Evolutionary conservation across 2,797 vertebrate genomes (phyloP).

Genomic region (Garrulus glandarius): DNA sequence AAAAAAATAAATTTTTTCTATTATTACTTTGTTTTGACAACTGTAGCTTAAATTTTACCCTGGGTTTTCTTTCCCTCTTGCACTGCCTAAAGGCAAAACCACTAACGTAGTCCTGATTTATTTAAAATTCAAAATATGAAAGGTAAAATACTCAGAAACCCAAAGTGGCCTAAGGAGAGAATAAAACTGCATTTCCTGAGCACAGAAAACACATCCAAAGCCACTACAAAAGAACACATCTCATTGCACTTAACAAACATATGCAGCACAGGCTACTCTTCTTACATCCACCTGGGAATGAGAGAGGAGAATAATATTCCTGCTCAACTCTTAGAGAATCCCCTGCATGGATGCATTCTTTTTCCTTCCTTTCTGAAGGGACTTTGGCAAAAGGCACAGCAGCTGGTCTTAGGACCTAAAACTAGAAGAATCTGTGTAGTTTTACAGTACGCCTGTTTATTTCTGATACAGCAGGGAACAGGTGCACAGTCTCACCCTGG

Average conservation of each 20-base stretch:
- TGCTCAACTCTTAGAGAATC: background rate
- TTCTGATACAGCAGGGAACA: background rate
- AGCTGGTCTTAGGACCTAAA: background rate
- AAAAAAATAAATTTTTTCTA: background rate
- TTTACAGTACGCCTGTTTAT: background rate
- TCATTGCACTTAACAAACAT: background rate
- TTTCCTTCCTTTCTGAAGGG: background rate
- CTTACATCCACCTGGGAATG: background rate
- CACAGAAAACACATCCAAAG: background rate
- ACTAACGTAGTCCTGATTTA: background rate
- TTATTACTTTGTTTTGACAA: background rate
- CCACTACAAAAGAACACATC: background rate
- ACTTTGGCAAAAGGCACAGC: background rate
- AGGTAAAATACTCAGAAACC: background rate
- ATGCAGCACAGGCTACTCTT: background rate
- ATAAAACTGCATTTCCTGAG: background rate
- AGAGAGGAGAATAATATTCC: background rate
- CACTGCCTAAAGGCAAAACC: background rate
- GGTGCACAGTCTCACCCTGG: background rate
- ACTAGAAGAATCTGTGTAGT: background rate
- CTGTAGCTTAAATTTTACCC: background rate
- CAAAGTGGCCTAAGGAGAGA: background rate
- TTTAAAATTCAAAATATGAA: background rate
- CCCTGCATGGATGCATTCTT: fast-evolving
- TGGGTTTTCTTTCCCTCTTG: background rate